Percentiles rank a stretch among this genome's conserved stretches.
Conservation (phyloP, 92 coral and sea anemone genomes). For the Actinernus sp. region DNA sequence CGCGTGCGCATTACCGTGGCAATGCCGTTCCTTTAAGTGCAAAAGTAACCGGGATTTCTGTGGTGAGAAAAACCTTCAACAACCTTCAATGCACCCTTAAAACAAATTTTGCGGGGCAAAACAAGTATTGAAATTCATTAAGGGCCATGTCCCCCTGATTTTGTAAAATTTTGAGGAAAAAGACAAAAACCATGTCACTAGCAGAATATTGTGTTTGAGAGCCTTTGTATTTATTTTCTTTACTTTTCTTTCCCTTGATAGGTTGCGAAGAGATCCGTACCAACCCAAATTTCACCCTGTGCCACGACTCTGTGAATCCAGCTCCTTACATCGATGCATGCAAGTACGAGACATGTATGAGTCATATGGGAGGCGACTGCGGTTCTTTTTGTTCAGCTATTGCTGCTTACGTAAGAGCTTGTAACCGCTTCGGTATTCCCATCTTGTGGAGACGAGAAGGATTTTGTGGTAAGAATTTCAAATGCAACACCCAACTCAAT, state of each 20-base stretch:
- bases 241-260: slow-evolving; percentile 4
- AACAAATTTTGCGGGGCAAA: no score
- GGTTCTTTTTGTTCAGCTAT: slow-evolving; percentile 95
- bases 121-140: no score
- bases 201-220: no score
- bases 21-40: no score
- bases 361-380: slow-evolving; percentile 95
- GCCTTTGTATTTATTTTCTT: not conserved
- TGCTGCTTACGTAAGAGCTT: slow-evolving; percentile 95
- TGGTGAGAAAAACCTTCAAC: no score
- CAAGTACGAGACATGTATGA: slow-evolving; percentile 89
- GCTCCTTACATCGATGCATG: slow-evolving; percentile 90
- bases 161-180: no score
- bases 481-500: no score
- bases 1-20: no score
- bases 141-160: no score
- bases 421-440: slow-evolving; percentile 89
- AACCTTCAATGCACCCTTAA: no score
- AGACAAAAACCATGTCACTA: no score
- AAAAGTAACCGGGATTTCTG: no score
- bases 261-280: slow-evolving; percentile 90
- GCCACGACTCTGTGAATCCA: slow-evolving; percentile 92
- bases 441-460: slow-evolving; percentile 98
- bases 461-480: slow-evolving; percentile 89
- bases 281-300: slow-evolving; percentile 77